phyloP scores from a whole-genome alignment of 2,113 vertebrate genomes.

The Rattus norvegicus region DNA sequence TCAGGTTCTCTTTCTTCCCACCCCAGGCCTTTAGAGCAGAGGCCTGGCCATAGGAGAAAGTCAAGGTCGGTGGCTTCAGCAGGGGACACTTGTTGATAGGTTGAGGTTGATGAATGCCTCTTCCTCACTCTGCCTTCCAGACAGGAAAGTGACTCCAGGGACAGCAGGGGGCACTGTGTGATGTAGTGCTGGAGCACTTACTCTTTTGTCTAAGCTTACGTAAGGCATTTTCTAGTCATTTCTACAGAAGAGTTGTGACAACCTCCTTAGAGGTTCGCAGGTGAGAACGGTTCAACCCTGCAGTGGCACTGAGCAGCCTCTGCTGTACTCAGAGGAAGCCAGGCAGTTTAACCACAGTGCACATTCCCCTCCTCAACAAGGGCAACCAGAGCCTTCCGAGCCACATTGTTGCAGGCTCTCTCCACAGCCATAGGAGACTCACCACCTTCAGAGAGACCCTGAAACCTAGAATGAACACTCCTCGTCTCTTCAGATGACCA shows the following conservation, averaged over 20 bases:
- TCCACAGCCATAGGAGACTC: background rate
- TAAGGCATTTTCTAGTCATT: background rate
- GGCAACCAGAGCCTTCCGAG: background rate
- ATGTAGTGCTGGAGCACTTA: too few species aligned
- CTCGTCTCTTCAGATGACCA: background rate
- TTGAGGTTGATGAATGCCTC: too few species aligned
- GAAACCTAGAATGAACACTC: background rate
- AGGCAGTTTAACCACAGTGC: background rate
- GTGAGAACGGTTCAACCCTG: background rate
- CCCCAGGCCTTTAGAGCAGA: too few species aligned
- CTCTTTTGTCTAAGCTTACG: conserved; percentile 27
- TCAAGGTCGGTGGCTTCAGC: too few species aligned
- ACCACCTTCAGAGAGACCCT: background rate
- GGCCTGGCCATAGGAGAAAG: too few species aligned
- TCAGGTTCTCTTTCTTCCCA: too few species aligned
- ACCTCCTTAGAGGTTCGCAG: background rate
- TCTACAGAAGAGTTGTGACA: background rate
- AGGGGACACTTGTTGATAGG: too few species aligned
- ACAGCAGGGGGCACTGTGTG: too few species aligned
- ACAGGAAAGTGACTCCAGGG: too few species aligned
- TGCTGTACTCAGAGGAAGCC: background rate
- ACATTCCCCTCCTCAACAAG: background rate
- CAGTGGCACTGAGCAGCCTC: background rate
- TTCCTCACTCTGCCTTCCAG: too few species aligned
- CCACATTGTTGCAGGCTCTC: background rate